A percentile compares a stretch with the other conserved stretches of the same genome.
phyloP scores from a whole-genome alignment of 2,113 vertebrate species.

The Phoxinus phoxinus region DNA sequence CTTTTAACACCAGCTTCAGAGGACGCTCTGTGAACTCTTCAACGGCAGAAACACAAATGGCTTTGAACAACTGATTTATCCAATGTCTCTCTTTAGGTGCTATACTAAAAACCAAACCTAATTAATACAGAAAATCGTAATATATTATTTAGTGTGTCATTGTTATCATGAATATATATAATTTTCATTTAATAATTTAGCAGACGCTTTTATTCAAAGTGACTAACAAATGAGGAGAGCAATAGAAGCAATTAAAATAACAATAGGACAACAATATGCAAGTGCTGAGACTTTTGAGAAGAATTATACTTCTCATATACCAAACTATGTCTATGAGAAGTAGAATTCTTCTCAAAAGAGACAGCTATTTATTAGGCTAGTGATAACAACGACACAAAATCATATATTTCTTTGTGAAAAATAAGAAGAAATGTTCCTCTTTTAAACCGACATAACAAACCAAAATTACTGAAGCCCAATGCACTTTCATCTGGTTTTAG shows the following conservation, averaged over 20 bases:
- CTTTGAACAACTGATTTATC: background rate
- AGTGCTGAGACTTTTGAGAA: background rate
- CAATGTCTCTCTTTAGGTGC: too few species aligned
- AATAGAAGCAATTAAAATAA: too few species aligned
- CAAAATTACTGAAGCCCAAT: background rate
- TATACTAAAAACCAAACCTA: too few species aligned
- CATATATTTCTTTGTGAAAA: too few species aligned
- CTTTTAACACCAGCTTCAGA: constrained; percentile 93
- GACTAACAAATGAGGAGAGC: too few species aligned
- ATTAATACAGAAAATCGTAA: background rate
- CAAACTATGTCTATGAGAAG: background rate
- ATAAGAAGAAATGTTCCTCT: background rate
- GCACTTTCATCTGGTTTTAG: background rate
- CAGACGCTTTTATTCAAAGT: too few species aligned
- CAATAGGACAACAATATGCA: too few species aligned
- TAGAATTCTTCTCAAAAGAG: background rate
- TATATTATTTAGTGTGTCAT: background rate
- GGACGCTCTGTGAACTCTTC: constrained; percentile 86
- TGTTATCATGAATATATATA: background rate
- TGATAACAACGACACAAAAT: background rate
- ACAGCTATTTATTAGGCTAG: background rate
- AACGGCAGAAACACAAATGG: background rate
- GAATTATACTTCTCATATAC: background rate
- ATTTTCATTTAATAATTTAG: too few species aligned
- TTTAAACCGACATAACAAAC: background rate